A percentile compares a stretch with the other conserved stretches of the same genome.
Conservation (phyloP, 2,113 vertebrate species). For the Osmerus eperlanus region DNA sequence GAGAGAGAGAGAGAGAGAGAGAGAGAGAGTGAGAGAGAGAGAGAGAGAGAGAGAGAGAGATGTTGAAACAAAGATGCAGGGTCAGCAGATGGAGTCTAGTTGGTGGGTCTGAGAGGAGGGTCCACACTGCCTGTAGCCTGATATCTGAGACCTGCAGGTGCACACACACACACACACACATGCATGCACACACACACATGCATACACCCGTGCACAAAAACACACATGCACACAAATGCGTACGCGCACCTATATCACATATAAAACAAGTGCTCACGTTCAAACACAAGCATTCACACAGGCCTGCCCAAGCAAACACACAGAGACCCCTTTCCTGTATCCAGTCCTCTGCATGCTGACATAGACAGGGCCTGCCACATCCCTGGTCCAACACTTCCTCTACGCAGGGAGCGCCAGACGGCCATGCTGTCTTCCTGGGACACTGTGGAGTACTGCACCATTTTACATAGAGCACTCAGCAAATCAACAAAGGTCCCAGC, state of each 20-base stretch:
- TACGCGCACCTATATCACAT: too few relatives aligned
- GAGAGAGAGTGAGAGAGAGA: not conserved
- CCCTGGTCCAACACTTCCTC: not conserved
- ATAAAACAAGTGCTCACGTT: not conserved
- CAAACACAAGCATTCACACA: too few relatives aligned
- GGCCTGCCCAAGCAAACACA: too few relatives aligned
- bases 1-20: not conserved
- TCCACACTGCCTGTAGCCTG: constrained; percentile 26
- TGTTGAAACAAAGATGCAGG: constrained; percentile 16
- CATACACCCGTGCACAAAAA: not conserved
- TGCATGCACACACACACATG: not conserved
- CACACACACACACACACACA: constrained; percentile 5
- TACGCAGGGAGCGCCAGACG: not conserved
- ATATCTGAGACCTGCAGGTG: constrained; percentile 35
- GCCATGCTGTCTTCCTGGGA: not conserved
- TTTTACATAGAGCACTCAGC: constrained; percentile 15
- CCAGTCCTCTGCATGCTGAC: too few relatives aligned
- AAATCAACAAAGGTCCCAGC: constrained; percentile 20
- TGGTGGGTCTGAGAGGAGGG: constrained; percentile 42
- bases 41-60: not conserved
- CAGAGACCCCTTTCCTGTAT: too few relatives aligned
- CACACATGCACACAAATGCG: not conserved
- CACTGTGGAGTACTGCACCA: constrained; percentile 8
- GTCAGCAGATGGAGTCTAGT: constrained; percentile 47
- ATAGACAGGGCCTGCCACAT: too few relatives aligned